Evolutionary conservation across 2,888 invertebrate species (phyloP).

Genomic region (Periphyllus acericola): DNA sequence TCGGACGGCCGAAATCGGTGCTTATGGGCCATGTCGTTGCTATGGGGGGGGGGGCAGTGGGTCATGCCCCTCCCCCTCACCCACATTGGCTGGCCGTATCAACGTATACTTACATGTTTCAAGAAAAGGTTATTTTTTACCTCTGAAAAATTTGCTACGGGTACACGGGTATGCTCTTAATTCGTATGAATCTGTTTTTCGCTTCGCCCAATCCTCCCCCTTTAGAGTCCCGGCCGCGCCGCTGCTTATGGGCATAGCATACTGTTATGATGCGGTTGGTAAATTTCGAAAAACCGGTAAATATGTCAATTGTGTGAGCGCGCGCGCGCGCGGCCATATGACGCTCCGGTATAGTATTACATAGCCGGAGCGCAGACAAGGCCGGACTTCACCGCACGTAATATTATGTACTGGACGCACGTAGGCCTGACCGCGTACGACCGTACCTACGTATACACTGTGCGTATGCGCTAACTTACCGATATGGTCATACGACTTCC

Average conservation of each 20-base stretch:
- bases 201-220: no score
- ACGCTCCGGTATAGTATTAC: background rate
- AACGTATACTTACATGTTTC: no score
- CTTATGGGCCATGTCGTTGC: no score
- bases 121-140: no score
- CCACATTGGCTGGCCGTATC: no score
- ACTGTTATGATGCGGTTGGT: background rate
- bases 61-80: no score
- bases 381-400: slow-evolving; percentile 17
- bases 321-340: background rate
- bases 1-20: background rate
- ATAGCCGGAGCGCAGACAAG: slow-evolving; percentile 34
- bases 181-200: no score
- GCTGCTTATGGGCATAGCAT: background rate
- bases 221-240: no score
- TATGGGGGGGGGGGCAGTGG: no score
- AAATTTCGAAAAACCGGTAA: slow-evolving; percentile 21
- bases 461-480: slow-evolving; percentile 5
- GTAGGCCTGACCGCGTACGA: slow-evolving; percentile 30
- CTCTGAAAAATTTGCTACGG: no score
- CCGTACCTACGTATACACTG: background rate
- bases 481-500: slow-evolving; percentile 61
- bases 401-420: background rate
- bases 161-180: no score
- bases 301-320: background rate